phyloP scores from a whole-genome alignment of 1,140 invertebrate species.

The Drosophila seguyi region DNA sequence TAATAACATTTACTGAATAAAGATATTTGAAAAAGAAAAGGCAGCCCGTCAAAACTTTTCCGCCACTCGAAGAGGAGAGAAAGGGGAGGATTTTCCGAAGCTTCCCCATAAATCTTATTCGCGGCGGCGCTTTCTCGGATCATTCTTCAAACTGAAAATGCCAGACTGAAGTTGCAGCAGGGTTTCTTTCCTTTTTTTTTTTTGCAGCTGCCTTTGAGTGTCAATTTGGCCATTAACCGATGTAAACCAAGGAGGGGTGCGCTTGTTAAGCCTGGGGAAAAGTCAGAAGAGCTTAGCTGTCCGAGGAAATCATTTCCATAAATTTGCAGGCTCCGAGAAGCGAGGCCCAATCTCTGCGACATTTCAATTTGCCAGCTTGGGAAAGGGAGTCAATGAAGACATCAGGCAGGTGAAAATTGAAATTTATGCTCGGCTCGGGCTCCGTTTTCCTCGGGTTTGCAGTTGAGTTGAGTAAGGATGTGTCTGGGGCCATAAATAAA shows the following conservation, averaged over 20 bases:
- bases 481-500: conserved; percentile 56
- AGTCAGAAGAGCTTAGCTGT: conserved; percentile 33
- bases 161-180: conserved; percentile 5
- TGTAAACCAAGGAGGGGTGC: conserved; percentile 39
- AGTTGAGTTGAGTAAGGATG: conserved; percentile 29
- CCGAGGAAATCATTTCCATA: conserved; percentile 57
- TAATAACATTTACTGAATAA: conserved; percentile 14
- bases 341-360: conserved; percentile 38
- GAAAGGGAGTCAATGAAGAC: conserved; percentile 35
- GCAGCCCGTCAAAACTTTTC: conserved; percentile 48
- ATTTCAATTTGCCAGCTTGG: conserved; percentile 64
- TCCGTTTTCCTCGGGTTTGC: conserved; percentile 1
- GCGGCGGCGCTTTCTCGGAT: conserved; percentile 56
- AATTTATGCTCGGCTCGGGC: conserved; percentile 64
- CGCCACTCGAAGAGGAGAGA: conserved; percentile 10
- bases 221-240: conserved; percentile 51
- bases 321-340: conserved; percentile 22
- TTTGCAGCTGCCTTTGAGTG: conserved; percentile 57
- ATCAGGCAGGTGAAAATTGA: conserved; percentile 67
- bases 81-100: conserved; percentile 21
- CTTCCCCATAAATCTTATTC: conserved; percentile 56
- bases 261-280: conserved; percentile 12
- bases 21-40: neutral
- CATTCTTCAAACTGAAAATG: conserved; percentile 58
- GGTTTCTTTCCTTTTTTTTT: conserved; percentile 8